Percentiles rank a stretch among this genome's conserved stretches.
Conservation (phyloP, 2,888 invertebrate species). For the Diarsia mendica region DNA sequence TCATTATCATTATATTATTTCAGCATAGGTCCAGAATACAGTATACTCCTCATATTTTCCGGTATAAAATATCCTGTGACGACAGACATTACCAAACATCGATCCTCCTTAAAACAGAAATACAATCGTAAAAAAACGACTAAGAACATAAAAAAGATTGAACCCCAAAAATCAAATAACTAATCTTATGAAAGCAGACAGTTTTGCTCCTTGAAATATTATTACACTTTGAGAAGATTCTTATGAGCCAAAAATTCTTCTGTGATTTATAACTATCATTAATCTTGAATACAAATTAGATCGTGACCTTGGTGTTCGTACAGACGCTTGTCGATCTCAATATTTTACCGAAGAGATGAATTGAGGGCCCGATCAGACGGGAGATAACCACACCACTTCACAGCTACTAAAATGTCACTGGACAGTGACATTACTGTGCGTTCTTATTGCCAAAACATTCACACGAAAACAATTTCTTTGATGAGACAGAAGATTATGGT, state of each 20-base stretch:
- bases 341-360: constrained; percentile 49
- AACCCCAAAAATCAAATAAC: constrained; percentile 30
- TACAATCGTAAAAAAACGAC: background rate
- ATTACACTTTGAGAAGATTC: constrained; percentile 47
- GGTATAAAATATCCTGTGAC: background rate
- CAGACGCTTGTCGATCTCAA: constrained; percentile 55
- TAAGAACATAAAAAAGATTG: background rate
- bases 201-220: constrained; percentile 37
- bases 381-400: background rate
- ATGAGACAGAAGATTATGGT: background rate
- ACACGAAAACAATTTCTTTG: background rate
- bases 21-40: background rate
- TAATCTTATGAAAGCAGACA: constrained; percentile 27
- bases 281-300: constrained; percentile 59
- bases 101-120: background rate
- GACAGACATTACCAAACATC: background rate
- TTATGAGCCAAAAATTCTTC: constrained; percentile 49
- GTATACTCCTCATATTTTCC: background rate
- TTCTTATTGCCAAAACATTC: background rate
- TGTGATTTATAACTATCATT: constrained; percentile 61
- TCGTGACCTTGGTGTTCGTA: constrained; percentile 40
- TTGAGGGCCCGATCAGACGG: constrained; percentile 1
- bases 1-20: background rate
- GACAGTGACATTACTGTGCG: background rate
- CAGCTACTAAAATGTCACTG: background rate